Conservation (phyloP, 64 coral and sea anemone species). For the Porites lutea region DNA sequence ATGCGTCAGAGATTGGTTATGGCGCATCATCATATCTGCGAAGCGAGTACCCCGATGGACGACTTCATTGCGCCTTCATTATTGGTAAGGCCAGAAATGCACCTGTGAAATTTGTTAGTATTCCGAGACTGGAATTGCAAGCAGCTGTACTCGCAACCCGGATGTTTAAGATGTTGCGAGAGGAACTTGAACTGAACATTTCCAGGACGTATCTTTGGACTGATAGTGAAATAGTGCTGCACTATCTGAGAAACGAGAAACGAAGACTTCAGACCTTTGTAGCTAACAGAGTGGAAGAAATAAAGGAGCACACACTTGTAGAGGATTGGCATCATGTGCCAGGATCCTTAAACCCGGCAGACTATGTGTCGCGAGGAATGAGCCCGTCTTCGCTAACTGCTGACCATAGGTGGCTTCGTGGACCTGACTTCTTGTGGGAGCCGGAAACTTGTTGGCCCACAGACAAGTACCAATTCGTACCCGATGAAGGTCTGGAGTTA, state of each 20-base stretch:
- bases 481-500: neutral
- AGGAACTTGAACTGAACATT: conserved; percentile 25
- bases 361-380: conserved; percentile 45
- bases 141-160: conserved; percentile 36
- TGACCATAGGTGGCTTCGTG: conserved; percentile 28
- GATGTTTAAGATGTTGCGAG: neutral
- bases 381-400: neutral
- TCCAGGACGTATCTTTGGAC: conserved; percentile 11
- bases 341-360: conserved; percentile 45
- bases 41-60: neutral
- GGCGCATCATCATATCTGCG: conserved; percentile 36
- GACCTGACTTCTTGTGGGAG: conserved; percentile 41
- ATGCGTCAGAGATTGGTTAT: conserved; percentile 37
- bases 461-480: neutral
- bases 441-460: conserved; percentile 1
- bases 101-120: conserved; percentile 26
- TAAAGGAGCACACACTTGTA: neutral
- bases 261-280: conserved; percentile 18
- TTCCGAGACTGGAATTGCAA: conserved; percentile 59
- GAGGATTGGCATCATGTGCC: conserved; percentile 29
- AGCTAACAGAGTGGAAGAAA: conserved; percentile 26
- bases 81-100: conserved; percentile 42
- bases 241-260: conserved; percentile 17
- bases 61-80: conserved; percentile 41
- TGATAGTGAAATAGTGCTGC: conserved; percentile 25